A percentile compares a stretch with the other conserved stretches of the same genome.
Conservation (phyloP, 2,113 vertebrate genomes). For the Xiphias gladius region DNA sequence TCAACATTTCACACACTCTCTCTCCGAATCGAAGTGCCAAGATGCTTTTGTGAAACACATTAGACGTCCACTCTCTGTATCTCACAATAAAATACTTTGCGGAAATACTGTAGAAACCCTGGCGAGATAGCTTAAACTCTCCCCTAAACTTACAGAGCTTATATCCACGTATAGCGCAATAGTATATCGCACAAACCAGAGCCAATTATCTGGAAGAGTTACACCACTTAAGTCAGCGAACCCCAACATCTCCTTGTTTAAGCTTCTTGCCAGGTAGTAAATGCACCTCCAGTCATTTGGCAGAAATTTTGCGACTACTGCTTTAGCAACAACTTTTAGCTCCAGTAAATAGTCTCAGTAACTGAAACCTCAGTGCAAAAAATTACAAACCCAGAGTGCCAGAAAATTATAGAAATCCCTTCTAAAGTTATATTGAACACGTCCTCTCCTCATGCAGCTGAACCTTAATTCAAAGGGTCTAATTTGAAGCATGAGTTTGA, state of each 20-base stretch:
- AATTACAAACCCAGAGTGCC: background rate
- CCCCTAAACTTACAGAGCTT: slow-evolving; percentile 1
- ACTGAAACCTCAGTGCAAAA: slow-evolving; percentile 31
- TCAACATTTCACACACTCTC: slow-evolving; percentile 37
- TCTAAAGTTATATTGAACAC: slow-evolving; percentile 35
- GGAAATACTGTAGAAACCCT: slow-evolving; percentile 13
- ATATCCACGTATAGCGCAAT: background rate
- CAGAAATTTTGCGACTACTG: slow-evolving; percentile 39
- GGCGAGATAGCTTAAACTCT: slow-evolving; percentile 1
- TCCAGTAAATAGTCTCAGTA: slow-evolving; percentile 59
- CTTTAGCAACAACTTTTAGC: slow-evolving; percentile 54
- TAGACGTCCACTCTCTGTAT: background rate
- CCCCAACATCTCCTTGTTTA: slow-evolving; percentile 10
- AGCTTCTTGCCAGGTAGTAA: slow-evolving; percentile 58
- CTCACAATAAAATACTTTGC: slow-evolving; percentile 26
- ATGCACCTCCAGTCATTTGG: slow-evolving; percentile 52
- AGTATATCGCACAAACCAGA: slow-evolving; percentile 28
- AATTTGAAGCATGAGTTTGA: slow-evolving; percentile 31
- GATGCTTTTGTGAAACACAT: slow-evolving; percentile 35
- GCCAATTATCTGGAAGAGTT: slow-evolving; percentile 50
- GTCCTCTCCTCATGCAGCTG: slow-evolving; percentile 6
- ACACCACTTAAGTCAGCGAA: slow-evolving; percentile 21
- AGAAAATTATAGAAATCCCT: slow-evolving; percentile 41
- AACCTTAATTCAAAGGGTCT: slow-evolving; percentile 26
- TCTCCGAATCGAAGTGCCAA: slow-evolving; percentile 22